phyloP scores from a whole-genome alignment of 2,888 invertebrate genomes.

The Clusia tigrina region DNA sequence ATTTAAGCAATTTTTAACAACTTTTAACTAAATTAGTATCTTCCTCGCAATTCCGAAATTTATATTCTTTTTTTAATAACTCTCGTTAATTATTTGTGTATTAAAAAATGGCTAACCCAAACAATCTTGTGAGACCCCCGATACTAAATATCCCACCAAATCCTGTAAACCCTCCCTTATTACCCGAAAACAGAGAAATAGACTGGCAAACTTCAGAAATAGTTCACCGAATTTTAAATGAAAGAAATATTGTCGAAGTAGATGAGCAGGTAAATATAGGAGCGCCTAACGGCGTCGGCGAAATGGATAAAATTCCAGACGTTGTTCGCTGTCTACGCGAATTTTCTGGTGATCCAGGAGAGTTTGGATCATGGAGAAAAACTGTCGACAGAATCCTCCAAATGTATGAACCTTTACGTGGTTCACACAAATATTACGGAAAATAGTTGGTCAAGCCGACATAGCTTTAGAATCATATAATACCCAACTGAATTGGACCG shows the following conservation, averaged over 20 bases:
- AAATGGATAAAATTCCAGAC: conserved; percentile 19
- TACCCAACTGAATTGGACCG: conserved; percentile 26
- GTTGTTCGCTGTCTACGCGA: conserved; percentile 22
- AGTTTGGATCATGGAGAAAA: conserved; percentile 28
- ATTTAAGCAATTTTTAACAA: too few species aligned
- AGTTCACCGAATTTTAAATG: background rate
- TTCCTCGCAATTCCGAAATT: too few species aligned
- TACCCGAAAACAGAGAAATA: background rate
- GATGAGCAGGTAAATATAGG: background rate
- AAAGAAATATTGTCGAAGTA: background rate
- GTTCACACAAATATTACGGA: conserved; percentile 25
- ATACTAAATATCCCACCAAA: background rate
- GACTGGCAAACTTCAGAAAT: background rate
- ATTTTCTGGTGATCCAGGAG: conserved; percentile 24
- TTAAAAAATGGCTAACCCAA: conserved; percentile 2
- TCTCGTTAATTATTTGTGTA: background rate
- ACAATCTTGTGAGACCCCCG: background rate
- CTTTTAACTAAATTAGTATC: too few species aligned
- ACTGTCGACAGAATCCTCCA: conserved; percentile 19
- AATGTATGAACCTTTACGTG: conserved; percentile 21
- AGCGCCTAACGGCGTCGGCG: background rate
- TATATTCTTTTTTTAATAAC: too few species aligned
- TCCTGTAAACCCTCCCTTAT: background rate
- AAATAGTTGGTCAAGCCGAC: conserved; percentile 1
- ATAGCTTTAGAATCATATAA: conserved; percentile 3